A percentile compares a stretch with the other conserved stretches of the same genome.
These are phyloP conservation scores for Pseudomyrmex sp. DNA, from an alignment of 1,140 invertebrate genomes.

Conservation along the genomic window DNA sequence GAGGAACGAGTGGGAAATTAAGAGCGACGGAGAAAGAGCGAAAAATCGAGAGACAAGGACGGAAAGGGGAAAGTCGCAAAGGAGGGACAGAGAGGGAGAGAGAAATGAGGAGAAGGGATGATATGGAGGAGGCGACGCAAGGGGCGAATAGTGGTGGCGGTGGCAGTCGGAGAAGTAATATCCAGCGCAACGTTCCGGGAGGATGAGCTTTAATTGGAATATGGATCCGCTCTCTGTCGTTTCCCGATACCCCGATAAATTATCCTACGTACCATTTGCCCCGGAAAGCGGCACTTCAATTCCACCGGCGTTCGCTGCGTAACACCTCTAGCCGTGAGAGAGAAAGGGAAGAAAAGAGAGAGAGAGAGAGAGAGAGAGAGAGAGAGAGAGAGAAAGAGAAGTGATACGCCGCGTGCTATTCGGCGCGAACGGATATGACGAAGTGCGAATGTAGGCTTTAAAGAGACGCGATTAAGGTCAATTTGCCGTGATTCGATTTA, in stretches of 20 bases:
- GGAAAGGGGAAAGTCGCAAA: constrained; percentile 52
- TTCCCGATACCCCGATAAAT: constrained; percentile 85
- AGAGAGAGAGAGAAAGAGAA: constrained; percentile 39
- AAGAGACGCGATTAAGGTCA: constrained; percentile 72
- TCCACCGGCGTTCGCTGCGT: constrained; percentile 69
- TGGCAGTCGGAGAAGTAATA: constrained; percentile 75
- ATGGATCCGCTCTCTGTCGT: constrained; percentile 84
- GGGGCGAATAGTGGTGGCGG: constrained; percentile 41
- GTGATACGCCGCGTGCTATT: constrained; percentile 55
- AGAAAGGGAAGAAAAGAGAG: constrained; percentile 27
- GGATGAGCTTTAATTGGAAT: constrained; percentile 86
- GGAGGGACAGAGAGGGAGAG: constrained; percentile 22
- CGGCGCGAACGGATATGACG: constrained; percentile 66
- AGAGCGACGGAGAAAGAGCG: constrained; percentile 58
- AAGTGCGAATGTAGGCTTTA: constrained; percentile 73
- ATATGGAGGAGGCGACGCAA: constrained; percentile 3
- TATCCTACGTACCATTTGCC: constrained; percentile 84
- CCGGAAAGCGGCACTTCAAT: constrained; percentile 78
- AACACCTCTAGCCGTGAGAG: constrained; percentile 67
- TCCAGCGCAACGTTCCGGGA: constrained; percentile 80
- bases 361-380: constrained; percentile 15
- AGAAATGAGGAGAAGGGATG: background rate
- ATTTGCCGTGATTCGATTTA: constrained; percentile 71
- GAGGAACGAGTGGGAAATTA: constrained; percentile 66
- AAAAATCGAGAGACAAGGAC: constrained; percentile 43